phyloP scores from a whole-genome alignment of 2,888 invertebrate species.

The Elgonia sp. region DNA sequence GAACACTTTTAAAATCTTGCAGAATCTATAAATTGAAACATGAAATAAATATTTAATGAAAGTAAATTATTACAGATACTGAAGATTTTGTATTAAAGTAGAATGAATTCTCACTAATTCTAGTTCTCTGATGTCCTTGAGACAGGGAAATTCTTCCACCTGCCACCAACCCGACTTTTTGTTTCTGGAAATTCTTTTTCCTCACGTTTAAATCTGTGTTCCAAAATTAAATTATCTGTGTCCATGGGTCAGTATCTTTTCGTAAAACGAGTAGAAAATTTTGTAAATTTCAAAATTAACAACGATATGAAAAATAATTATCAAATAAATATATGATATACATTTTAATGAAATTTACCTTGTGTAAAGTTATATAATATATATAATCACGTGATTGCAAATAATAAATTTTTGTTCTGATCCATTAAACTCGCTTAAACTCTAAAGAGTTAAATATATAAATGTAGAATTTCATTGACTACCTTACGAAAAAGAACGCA shows the following conservation, averaged over 20 bases:
- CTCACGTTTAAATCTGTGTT: not conserved
- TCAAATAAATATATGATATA: not conserved
- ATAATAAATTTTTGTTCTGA: no score
- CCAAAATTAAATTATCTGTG: not conserved
- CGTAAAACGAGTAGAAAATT: not conserved
- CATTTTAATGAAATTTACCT: not conserved
- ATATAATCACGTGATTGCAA: no score
- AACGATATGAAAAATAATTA: not conserved
- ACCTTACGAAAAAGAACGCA: not conserved
- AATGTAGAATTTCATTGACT: no score
- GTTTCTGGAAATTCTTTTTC: not conserved
- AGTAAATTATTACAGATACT: not conserved
- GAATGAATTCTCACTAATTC: not conserved
- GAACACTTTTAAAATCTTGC: slow-evolving; percentile 6
- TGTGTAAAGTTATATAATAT: not conserved
- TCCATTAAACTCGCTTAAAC: no score
- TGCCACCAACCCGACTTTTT: slow-evolving; percentile 25
- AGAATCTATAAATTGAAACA: not conserved
- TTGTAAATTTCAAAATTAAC: not conserved
- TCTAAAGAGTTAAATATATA: no score
- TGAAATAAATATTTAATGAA: not conserved
- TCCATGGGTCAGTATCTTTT: not conserved
- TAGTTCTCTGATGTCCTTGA: not conserved
- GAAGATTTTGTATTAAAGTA: not conserved
- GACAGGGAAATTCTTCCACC: slow-evolving; percentile 17